phyloP scores from a whole-genome alignment of 2,888 invertebrate genomes.

The Melolontha melolontha region DNA sequence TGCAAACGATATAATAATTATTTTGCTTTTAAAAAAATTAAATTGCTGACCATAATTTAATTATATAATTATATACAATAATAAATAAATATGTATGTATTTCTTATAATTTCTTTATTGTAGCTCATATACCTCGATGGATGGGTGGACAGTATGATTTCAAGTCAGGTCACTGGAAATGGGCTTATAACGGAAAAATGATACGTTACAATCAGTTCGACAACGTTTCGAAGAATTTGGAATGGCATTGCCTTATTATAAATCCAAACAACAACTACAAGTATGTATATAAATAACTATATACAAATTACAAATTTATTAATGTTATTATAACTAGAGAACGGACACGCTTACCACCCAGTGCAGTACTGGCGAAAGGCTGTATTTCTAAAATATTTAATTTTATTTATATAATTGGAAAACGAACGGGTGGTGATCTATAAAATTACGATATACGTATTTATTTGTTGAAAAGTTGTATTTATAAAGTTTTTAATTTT shows the following conservation, averaged over 20 bases:
- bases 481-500: too few relatives aligned
- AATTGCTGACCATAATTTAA: background rate
- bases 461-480: too few relatives aligned
- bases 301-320: too few relatives aligned
- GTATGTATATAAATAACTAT: constrained; percentile 13
- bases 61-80: background rate
- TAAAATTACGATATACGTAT: too few relatives aligned
- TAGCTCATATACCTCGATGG: constrained; percentile 40
- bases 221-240: constrained; percentile 10
- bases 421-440: too few relatives aligned
- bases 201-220: constrained; percentile 20
- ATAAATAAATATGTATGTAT: background rate
- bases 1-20: background rate
- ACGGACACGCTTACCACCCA: too few relatives aligned
- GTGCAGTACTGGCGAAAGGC: too few relatives aligned
- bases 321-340: too few relatives aligned
- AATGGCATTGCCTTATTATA: constrained; percentile 42
- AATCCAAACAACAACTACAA: constrained; percentile 38
- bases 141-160: constrained; percentile 41
- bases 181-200: constrained; percentile 38
- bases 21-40: background rate
- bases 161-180: constrained; percentile 39
- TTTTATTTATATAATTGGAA: too few relatives aligned
- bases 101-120: background rate
- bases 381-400: too few relatives aligned